Conservation (phyloP, 2,888 invertebrate species). For the Unio pictorum region DNA sequence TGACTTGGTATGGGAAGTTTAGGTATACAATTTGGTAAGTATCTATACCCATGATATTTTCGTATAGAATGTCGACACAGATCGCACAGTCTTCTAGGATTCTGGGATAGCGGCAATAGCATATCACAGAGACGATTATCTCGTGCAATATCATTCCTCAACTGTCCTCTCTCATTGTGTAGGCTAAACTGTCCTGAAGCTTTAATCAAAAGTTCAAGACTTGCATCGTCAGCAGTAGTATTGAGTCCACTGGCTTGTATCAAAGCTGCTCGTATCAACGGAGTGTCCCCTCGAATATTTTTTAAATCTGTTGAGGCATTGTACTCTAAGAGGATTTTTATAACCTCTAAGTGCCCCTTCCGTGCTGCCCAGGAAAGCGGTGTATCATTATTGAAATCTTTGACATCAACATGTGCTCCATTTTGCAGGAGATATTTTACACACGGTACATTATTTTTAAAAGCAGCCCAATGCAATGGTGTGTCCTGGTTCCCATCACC, state of each 20-base stretch:
- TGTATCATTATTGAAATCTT: slow-evolving; percentile 66
- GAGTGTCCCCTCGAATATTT: slow-evolving; percentile 60
- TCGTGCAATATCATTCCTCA: slow-evolving; percentile 42
- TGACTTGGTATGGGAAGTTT: slow-evolving; percentile 58
- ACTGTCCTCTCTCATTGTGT: slow-evolving; percentile 44
- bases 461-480: slow-evolving; percentile 70
- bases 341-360: slow-evolving; percentile 63
- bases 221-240: slow-evolving; percentile 59
- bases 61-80: slow-evolving; percentile 61
- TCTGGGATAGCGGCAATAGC: slow-evolving; percentile 45
- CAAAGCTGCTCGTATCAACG: slow-evolving; percentile 55
- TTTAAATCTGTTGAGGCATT: slow-evolving; percentile 59
- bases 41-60: slow-evolving; percentile 52
- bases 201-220: slow-evolving; percentile 61
- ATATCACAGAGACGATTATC: slow-evolving; percentile 61
- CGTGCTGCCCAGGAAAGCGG: slow-evolving; percentile 69
- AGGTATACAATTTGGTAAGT: slow-evolving; percentile 60
- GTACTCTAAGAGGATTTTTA: slow-evolving; percentile 64
- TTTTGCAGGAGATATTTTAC: slow-evolving; percentile 58
- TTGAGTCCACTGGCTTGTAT: slow-evolving; percentile 64
- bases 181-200: slow-evolving; percentile 63
- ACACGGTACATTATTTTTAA: slow-evolving; percentile 63
- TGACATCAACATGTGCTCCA: slow-evolving; percentile 62
- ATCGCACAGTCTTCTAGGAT: slow-evolving; percentile 53
- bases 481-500: slow-evolving; percentile 65